Conservation (phyloP, 1,140 invertebrate genomes). For the Brachystomella parvula region DNA sequence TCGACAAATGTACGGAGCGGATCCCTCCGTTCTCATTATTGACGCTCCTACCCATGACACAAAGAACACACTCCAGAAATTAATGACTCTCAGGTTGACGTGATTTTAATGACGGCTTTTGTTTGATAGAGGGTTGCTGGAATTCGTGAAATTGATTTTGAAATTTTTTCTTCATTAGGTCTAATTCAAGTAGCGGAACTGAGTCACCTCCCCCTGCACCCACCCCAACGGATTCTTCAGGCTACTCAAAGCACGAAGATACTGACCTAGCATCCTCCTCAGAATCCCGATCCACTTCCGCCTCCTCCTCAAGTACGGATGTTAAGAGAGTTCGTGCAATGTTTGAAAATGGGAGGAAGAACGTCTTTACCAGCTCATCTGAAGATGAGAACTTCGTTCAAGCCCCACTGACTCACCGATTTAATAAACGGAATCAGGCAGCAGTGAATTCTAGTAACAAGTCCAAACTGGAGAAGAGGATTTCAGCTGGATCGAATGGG, state of each 20-base stretch:
- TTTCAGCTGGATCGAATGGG: neutral
- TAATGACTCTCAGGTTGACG: neutral
- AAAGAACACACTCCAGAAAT: neutral
- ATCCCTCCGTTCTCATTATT: conserved; percentile 7
- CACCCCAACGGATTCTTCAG: too few species aligned
- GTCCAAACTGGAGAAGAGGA: neutral
- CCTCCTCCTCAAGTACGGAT: conserved; percentile 1
- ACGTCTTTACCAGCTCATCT: neutral
- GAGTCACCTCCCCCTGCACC: neutral
- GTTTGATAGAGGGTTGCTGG: neutral
- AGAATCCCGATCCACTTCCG: neutral
- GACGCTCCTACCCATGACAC: conserved; percentile 9
- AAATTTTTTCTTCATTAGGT: neutral
- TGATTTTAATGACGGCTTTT: neutral
- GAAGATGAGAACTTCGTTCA: neutral
- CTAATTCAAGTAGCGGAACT: neutral
- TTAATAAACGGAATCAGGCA: neutral
- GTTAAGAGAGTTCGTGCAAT: conserved; percentile 29
- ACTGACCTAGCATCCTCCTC: neutral
- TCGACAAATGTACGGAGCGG: conserved; percentile 14
- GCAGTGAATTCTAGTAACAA: neutral
- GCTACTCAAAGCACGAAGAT: neutral
- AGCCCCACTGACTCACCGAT: neutral
- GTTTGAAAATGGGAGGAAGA: conserved; percentile 13
- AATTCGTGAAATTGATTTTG: neutral